These are phyloP conservation scores for Podarcis lilfordi DNA, from an alignment of 2,797 vertebrate genomes.

Conservation along the genomic window DNA sequence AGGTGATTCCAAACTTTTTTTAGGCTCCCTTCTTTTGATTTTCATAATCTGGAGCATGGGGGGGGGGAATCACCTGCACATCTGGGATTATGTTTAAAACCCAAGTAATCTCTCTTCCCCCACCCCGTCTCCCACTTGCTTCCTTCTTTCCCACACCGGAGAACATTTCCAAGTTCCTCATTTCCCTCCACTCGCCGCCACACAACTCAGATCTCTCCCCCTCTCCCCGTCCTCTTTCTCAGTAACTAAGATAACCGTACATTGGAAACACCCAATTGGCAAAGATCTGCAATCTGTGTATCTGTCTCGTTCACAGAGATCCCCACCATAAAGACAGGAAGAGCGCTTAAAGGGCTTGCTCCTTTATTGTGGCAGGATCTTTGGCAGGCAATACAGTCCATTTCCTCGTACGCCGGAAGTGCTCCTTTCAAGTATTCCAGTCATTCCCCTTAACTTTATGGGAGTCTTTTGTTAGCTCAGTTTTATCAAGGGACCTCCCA, in stretches of 20 bases:
- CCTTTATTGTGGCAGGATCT: background rate
- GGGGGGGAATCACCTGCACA: background rate
- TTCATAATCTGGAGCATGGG: no score
- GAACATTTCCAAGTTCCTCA: background rate
- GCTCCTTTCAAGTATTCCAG: conserved; percentile 8
- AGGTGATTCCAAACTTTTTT: no score
- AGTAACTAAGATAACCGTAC: background rate
- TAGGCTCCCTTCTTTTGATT: no score
- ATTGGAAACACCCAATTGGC: background rate
- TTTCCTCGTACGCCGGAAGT: conserved; percentile 11
- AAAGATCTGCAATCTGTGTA: background rate
- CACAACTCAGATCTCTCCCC: background rate
- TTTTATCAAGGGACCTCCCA: background rate
- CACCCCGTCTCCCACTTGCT: background rate
- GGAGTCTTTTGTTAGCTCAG: conserved; percentile 9
- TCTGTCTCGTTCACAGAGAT: background rate
- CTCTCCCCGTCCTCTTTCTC: background rate
- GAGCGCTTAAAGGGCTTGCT: no score
- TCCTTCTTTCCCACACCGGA: background rate
- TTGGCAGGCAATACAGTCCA: background rate
- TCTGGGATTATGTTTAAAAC: background rate
- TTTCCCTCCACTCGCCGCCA: no score
- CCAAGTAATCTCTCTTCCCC: background rate
- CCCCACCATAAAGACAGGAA: conserved; percentile 6
- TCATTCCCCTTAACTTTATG: background rate